These are phyloP conservation scores for Brachylomia viminalis DNA, from an alignment of 2,888 invertebrate genomes.

Conservation along the genomic window DNA sequence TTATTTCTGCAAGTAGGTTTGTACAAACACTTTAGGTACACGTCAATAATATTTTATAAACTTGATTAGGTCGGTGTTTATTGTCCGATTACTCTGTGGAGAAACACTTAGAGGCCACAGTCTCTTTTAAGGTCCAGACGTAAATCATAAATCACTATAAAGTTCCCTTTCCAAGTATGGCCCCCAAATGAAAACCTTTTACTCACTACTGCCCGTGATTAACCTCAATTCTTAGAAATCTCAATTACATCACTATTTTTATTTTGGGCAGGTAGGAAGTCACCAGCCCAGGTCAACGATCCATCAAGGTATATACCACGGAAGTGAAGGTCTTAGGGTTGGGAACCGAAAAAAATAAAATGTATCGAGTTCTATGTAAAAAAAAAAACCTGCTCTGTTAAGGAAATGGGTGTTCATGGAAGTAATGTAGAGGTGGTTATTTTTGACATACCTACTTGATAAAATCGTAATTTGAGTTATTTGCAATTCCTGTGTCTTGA, in stretches of 20 bases:
- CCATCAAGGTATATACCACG: conserved; percentile 45
- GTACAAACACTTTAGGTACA: no score
- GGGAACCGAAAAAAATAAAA: conserved; percentile 3
- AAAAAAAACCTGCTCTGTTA: neutral
- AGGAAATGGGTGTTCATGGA: neutral
- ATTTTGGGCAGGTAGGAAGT: conserved; percentile 14
- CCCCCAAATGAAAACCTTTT: conserved; percentile 5
- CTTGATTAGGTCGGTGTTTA: no score
- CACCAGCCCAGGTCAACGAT: conserved; percentile 28
- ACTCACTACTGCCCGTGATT: conserved; percentile 25
- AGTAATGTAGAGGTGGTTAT: neutral
- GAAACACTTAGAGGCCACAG: neutral
- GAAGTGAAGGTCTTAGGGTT: conserved; percentile 58
- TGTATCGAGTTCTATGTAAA: conserved; percentile 10
- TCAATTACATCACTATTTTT: conserved; percentile 9
- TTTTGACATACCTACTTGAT: neutral
- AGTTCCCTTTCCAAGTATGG: conserved; percentile 7
- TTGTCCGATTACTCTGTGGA: no score
- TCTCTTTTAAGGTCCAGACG: neutral
- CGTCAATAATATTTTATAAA: no score
- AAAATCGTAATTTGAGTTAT: conserved; percentile 3
- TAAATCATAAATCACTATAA: neutral
- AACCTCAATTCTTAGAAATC: conserved; percentile 30
- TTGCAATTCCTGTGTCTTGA: neutral
- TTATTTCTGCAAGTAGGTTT: no score